Conservation (phyloP, 2,797 vertebrate species). For the Knipowitschia caucasica region DNA sequence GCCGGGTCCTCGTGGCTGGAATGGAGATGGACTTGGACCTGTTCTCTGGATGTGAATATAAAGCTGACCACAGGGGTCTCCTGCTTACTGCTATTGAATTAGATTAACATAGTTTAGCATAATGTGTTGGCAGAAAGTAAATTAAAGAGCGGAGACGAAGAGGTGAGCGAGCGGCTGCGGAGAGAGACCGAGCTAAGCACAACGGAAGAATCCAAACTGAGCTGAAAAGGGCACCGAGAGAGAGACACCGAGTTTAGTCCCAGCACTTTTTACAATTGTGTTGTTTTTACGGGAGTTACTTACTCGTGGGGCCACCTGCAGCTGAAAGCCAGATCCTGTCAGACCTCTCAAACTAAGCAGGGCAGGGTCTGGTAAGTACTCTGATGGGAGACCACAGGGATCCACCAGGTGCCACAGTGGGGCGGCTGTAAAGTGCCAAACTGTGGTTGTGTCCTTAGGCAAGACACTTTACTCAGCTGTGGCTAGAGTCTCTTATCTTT, state of each 20-base stretch:
- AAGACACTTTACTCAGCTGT: too few species aligned
- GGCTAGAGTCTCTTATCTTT: too few species aligned
- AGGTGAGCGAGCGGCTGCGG: not conserved
- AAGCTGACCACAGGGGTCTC: not conserved
- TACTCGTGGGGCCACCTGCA: too few species aligned
- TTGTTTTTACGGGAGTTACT: too few species aligned
- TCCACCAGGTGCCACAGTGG: too few species aligned
- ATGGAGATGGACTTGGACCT: not conserved
- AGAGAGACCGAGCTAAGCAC: not conserved
- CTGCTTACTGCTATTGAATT: slow-evolving; percentile 4
- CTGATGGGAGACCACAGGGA: too few species aligned
- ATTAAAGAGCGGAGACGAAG: not conserved
- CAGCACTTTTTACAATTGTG: not conserved
- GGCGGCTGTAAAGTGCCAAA: too few species aligned
- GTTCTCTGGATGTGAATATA: not conserved
- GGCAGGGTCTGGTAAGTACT: too few species aligned
- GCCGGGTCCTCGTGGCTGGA: not conserved
- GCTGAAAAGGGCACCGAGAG: not conserved
- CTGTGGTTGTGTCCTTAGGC: too few species aligned
- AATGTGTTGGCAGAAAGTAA: not conserved
- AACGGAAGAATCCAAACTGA: not conserved
- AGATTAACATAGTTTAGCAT: slow-evolving; percentile 6
- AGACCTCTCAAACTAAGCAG: too few species aligned
- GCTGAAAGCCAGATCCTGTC: too few species aligned
- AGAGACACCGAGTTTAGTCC: not conserved